Evolutionary conservation across 1,140 invertebrate genomes (phyloP).

Genomic region (Archivesica marissinica): DNA sequence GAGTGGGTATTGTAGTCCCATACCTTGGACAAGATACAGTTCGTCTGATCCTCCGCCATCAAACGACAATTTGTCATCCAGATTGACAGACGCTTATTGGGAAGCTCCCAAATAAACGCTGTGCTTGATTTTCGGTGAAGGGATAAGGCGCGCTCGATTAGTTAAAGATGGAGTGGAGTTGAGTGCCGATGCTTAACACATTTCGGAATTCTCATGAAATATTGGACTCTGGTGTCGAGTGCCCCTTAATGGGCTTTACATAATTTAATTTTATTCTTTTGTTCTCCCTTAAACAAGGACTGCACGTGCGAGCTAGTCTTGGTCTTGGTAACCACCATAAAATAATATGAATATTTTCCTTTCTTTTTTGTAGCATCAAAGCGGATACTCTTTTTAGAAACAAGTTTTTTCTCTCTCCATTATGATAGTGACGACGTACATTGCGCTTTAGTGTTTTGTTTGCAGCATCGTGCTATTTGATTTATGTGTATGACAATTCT

Average conservation of each 20-base stretch:
- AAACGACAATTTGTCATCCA: conserved; percentile 46
- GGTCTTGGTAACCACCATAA: background rate
- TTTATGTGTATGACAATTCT: too few relatives aligned
- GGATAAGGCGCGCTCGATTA: conserved; percentile 51
- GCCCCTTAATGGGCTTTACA: conserved; percentile 43
- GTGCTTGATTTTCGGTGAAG: conserved; percentile 54
- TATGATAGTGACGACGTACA: too few relatives aligned
- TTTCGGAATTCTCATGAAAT: conserved; percentile 56
- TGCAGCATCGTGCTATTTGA: too few relatives aligned
- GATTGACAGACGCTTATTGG: conserved; percentile 24
- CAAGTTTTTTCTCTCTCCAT: too few relatives aligned
- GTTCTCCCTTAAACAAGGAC: conserved; percentile 10
- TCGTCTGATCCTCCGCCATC: conserved; percentile 45
- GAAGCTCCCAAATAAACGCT: conserved; percentile 27
- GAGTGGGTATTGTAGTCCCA: conserved; percentile 23
- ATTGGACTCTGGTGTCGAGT: conserved; percentile 40
- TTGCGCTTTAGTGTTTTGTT: too few relatives aligned
- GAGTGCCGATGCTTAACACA: conserved; percentile 32
- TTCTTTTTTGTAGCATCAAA: background rate
- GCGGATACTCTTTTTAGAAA: too few relatives aligned
- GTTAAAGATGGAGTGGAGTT: conserved; percentile 44
- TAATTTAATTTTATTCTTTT: conserved; percentile 59
- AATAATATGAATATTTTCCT: background rate
- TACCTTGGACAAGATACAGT: conserved; percentile 49
- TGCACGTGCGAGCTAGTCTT: conserved; percentile 37